Evolutionary conservation across 2,888 invertebrate species (phyloP), one percentile per base, ranked within the genome.

Genomic region (Sclerodermus sp.): DNA sequence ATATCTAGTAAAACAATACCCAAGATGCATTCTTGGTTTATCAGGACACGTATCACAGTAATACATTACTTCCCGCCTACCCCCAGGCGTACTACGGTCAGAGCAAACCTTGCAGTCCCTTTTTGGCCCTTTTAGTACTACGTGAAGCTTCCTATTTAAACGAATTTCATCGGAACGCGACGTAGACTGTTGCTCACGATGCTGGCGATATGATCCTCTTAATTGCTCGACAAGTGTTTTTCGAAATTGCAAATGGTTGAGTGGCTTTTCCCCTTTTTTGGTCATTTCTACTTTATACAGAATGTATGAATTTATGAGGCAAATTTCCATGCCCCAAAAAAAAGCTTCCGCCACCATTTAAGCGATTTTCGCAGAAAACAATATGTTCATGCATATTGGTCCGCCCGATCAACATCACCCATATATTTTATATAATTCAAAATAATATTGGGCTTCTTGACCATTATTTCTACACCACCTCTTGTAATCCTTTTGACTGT

Each of bases 321-420:
- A 56, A 13, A 58, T 47, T 47, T 62, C 61, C 41, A 66, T 36
- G 23, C 58, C 63, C 60, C 58, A 57, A 48, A 64, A 66, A 49
- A 65, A 45, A 62, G 38, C 46, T 62, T 62, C 39, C 46, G 40
- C 46, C 46, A 46, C 46, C 41, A 41, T 47, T 47, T 47, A 9
- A 41, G 34, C 41, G 42, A 47, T 47, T 47, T 47, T 37, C 39
- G 39, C 38, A 45, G 30, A 29, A 45, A 45, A 45, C 45, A 45
- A 39, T 45, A 38, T 1, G 41, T 47, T 36, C 41, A 40, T n/a
- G 47, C 47, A 41, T 41, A 47, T 32, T 47, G 47, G 34, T 47
- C 47, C 47, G 39, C 48, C 30, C 61, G 45, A 47, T 65, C 62
- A 65, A 62, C 64, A 43, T 43, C 48, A 29, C 48, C 43, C 40